phyloP scores from a whole-genome alignment of 2,113 vertebrate genomes.

The Clarias macrocephalus region DNA sequence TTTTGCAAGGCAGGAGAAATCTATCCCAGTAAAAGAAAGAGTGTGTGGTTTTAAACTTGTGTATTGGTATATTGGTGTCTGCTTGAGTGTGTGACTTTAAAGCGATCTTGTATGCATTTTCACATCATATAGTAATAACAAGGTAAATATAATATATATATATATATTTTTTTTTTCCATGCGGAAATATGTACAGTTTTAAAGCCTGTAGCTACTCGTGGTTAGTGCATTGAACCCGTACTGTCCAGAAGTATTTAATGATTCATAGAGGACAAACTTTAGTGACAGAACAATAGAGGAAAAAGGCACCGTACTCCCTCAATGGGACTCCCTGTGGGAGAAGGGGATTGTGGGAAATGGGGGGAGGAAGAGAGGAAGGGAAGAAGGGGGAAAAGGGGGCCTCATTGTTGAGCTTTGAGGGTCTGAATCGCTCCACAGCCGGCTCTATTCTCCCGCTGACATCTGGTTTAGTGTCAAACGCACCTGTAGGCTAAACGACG shows the following conservation, averaged over 20 bases:
- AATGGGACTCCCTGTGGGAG: slow-evolving; percentile 50
- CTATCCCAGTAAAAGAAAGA: neutral
- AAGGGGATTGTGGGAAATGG: slow-evolving; percentile 55
- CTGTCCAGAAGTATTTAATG: neutral
- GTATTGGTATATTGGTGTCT: neutral
- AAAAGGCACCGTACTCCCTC: slow-evolving; percentile 58
- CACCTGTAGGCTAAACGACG: slow-evolving; percentile 74
- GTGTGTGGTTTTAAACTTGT: neutral
- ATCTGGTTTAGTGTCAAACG: slow-evolving; percentile 82
- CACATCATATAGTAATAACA: neutral
- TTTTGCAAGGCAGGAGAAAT: neutral
- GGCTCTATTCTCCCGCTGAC: slow-evolving; percentile 79
- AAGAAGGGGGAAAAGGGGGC: slow-evolving; percentile 22
- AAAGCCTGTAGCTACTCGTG: too few species aligned
- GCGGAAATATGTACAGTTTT: neutral
- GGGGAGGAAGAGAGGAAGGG: slow-evolving; percentile 21
- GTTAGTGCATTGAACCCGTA: too few species aligned
- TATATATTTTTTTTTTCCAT: neutral
- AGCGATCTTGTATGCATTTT: neutral
- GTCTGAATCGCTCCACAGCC: slow-evolving; percentile 75
- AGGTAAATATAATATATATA: neutral
- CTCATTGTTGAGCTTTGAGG: slow-evolving; percentile 48
- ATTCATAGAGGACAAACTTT: slow-evolving; percentile 20
- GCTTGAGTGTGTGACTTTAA: neutral
- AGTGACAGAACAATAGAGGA: slow-evolving; percentile 25